phyloP scores from a whole-genome alignment of 2,797 vertebrate species.

The Sardinella longiceps region DNA sequence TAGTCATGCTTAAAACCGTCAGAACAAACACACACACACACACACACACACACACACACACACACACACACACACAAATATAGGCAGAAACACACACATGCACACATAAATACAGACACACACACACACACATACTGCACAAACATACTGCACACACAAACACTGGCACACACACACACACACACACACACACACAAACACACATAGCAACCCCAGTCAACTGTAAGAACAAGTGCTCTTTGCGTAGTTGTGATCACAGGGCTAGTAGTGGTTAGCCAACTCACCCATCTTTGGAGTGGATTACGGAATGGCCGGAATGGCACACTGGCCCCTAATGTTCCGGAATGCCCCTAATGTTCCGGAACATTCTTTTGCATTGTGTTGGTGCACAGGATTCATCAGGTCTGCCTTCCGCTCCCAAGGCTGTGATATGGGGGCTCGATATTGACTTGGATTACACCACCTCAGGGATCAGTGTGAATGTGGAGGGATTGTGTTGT shows the following conservation, averaged over 20 bases:
- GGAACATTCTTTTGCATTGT: neutral
- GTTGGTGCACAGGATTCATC: neutral
- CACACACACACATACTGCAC: too few relatives aligned
- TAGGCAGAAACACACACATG: neutral
- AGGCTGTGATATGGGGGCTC: neutral
- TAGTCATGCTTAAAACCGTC: too few relatives aligned
- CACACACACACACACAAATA: neutral
- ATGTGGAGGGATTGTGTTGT: neutral
- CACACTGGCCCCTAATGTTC: neutral
- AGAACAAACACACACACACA: neutral
- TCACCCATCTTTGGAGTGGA: neutral
- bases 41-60: neutral
- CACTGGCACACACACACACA: neutral
- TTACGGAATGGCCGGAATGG: neutral
- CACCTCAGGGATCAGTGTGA: constrained; percentile 14
- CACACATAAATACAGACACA: too few relatives aligned
- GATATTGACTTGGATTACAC: neutral
- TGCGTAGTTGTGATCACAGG: neutral
- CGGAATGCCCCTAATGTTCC: neutral
- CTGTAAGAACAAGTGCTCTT: neutral
- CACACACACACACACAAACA: too few relatives aligned
- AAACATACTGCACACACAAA: too few relatives aligned
- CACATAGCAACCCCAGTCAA: neutral
- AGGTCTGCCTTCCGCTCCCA: too few relatives aligned
- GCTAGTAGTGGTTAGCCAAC: neutral